These are phyloP conservation scores for Rhizoglyphus robini DNA, from an alignment of 1,140 invertebrate genomes.

Conservation along the genomic window DNA sequence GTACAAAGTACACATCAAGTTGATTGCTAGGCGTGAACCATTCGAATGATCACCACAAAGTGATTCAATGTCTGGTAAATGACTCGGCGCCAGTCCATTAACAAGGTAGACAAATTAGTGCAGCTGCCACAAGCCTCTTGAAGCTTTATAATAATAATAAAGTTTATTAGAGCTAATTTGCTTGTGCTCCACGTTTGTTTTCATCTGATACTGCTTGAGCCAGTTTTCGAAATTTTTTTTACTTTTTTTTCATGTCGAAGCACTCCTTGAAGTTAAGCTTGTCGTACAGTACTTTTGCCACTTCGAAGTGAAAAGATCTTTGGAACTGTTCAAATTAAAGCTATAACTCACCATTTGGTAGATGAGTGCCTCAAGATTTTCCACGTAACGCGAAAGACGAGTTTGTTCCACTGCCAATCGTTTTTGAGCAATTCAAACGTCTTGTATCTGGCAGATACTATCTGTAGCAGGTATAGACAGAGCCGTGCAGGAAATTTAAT, in stretches of 20 bases:
- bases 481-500: constrained; percentile 60
- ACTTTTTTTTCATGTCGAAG: background rate
- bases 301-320: too few relatives aligned
- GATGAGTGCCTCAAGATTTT: constrained; percentile 53
- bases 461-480: constrained; percentile 65
- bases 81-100: constrained; percentile 69
- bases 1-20: too few relatives aligned
- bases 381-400: constrained; percentile 41
- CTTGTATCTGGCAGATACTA: too few relatives aligned
- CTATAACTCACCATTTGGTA: constrained; percentile 55
- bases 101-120: constrained; percentile 47
- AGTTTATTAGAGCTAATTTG: constrained; percentile 60
- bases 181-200: constrained; percentile 42
- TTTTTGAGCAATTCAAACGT: constrained; percentile 44
- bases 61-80: constrained; percentile 53
- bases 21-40: too few relatives aligned
- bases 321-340: constrained; percentile 66
- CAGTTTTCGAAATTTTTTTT: too few relatives aligned
- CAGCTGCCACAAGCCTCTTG: constrained; percentile 43
- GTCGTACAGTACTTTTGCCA: constrained; percentile 40
- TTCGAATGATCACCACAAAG: constrained; percentile 24
- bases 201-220: too few relatives aligned
- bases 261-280: constrained; percentile 27
- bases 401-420: constrained; percentile 23
- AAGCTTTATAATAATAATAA: too few relatives aligned